These are phyloP conservation scores for Myotis findleyi DNA, from an alignment of 2,797 vertebrate genomes.

Conservation along the genomic window DNA sequence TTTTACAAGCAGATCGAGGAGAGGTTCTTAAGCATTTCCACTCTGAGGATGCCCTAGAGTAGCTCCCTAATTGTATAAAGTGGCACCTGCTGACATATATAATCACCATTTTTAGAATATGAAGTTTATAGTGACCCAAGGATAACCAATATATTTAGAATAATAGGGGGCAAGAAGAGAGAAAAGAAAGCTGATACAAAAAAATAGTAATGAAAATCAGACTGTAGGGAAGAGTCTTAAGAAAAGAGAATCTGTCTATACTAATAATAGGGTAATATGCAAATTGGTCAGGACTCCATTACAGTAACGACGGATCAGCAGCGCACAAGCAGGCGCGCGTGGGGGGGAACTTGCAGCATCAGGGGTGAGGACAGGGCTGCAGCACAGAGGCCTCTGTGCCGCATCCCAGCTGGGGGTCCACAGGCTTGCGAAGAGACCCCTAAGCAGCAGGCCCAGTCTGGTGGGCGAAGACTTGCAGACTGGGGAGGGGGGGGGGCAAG, in stretches of 20 bases:
- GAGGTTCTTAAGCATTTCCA: neutral
- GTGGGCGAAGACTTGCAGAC: rapidly evolving
- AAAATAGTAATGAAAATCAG: neutral
- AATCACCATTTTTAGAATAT: neutral
- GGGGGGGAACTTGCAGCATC: too few relatives aligned
- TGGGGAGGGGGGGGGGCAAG: rapidly evolving
- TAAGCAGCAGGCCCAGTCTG: too few relatives aligned
- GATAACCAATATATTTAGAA: neutral
- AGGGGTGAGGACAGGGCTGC: rapidly evolving
- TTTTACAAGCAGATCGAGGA: neutral
- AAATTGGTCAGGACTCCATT: too few relatives aligned
- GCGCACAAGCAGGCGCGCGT: too few relatives aligned
- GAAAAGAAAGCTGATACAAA: neutral
- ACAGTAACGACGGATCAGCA: too few relatives aligned
- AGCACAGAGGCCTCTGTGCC: too few relatives aligned
- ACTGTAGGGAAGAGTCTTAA: neutral
- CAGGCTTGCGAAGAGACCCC: too few relatives aligned
- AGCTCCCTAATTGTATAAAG: neutral
- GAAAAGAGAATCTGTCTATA: neutral
- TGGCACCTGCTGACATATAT: neutral
- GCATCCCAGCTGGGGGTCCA: rapidly evolving
- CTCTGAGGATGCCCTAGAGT: neutral
- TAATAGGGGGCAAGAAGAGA: neutral
- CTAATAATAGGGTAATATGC: too few relatives aligned
- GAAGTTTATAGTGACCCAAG: neutral